Base-by-base conservation (phyloP, 2,113 vertebrate genomes). In the Lampris megalopsis region DNA sequence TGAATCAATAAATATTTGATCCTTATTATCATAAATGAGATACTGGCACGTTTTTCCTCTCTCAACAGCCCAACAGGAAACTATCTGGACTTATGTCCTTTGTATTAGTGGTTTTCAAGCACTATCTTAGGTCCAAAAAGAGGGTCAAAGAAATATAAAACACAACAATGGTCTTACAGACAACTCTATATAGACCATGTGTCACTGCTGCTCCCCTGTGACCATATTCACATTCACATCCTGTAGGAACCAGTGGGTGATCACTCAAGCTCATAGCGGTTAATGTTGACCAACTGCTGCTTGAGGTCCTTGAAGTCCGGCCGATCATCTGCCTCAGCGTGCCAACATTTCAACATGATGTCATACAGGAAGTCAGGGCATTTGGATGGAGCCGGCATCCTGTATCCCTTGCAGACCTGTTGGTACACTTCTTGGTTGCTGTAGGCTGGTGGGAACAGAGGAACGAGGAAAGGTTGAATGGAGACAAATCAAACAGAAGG, bases 311-410 rank as follows among this genome's bases (percentile, higher is more conserved):
- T 66, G 81, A 96, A 97, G 40, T 77, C 62, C 0, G 93, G 95
- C 8, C 95, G 88, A 41, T 90, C 68, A 0, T 42, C 77, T 0
- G 95, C 88, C 4, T 81, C 49, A 0, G 3, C 1, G 0, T 57
- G 54, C 96, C 96, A 97, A 71, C 95, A 96, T 0, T 60, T 63
- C 4, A 79, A 1, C 96, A 96, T 96, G 35, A 94, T 74, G 1
- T 75, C 7, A 52, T 95, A 86, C 13, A 95, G 41, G 0, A 63
- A 58, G 0, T 78, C 1, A 0, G 94, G 94, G 70, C 96, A 96
- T 4, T 73, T 85, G 0, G 1, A 0, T 0, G 94, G 94, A 8
- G 89, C 13, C 0, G 91, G 89, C 94, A 95, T 93, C 64, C 92
- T 86, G 88, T 95, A 95, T 6, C 94, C 95, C 0, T 11, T 4